Base-by-base conservation (phyloP, 2,888 invertebrate species). In the Scelioninae gen. 2 region DNA sequence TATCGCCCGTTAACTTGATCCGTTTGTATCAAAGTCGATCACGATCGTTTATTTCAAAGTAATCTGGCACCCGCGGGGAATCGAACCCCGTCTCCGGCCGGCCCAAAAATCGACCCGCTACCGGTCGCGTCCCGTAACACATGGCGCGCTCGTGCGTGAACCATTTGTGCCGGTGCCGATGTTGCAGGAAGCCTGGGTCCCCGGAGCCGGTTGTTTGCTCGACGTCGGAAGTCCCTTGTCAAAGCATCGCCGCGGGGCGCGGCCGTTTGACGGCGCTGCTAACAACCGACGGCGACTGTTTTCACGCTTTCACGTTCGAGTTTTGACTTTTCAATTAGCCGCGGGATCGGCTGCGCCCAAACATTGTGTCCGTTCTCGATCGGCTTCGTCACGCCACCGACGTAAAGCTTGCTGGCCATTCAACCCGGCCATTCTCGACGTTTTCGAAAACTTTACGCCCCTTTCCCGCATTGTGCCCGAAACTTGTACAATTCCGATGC, bases 241-340 rank as follows among this genome's bases (percentile, higher is more conserved):
- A 71, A 65, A 68, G 57, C 53, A 58, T 53, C 74, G 10, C 74
- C 19, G 41, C 71, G 61, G 74, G 71, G 70, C 10, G 70, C 41
- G 33, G 13, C 60, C 43, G 31, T 72, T 57, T 4, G 22, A 41
- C 13, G 31, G 19, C n/a, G 33, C 33, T 16, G 28, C 64, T 5
- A 18, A 58, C 57, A 63, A 58, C 50, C 13, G 13, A 19, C n/a
- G n/a, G 18, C 52, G 39, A 55, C 70, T 48, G 43, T 78, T 78
- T 81, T 79, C 80, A 81, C 82, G 82, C 82, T 83, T 83, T 83
- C 83, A 81, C 83, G 77, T 70, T 71, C 11, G 71, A 82, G 83
- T 84, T 84, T 84, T 85, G 84, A 85, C 84, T 84, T 83, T 84
- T 84, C 84, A 84, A 85, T 85, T 84, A 84, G 83, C 84, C 83